Conservation (phyloP, 2,113 vertebrate species). For the Xenopus laevis region DNA sequence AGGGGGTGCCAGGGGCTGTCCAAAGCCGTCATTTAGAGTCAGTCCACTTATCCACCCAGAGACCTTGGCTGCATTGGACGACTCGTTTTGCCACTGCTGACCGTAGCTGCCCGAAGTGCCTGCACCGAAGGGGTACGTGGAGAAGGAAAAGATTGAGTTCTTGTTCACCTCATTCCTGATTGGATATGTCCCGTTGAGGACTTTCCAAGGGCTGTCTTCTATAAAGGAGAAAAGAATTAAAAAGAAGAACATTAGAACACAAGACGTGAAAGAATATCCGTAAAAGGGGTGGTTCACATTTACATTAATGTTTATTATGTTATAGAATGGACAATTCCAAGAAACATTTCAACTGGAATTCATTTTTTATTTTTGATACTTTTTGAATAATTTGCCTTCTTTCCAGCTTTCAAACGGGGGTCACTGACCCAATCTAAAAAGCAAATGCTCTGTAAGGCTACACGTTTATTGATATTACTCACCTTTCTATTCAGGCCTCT, state of each 20-base stretch:
- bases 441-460: no score
- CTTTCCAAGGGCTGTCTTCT: slow-evolving; percentile 64
- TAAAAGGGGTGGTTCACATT: no score
- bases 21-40: slow-evolving; percentile 57
- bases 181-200: slow-evolving; percentile 55
- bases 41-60: slow-evolving; percentile 58
- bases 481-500: no score
- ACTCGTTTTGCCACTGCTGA: slow-evolving; percentile 58
- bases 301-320: no score
- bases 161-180: slow-evolving; percentile 48
- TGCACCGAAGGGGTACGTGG: slow-evolving; percentile 47
- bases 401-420: no score
- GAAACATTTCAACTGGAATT: no score
- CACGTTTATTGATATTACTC: no score
- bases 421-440: no score
- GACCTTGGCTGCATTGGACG: slow-evolving; percentile 45
- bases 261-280: neutral
- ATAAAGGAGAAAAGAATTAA: slow-evolving; percentile 24
- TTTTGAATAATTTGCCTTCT: no score
- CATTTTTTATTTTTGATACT: no score
- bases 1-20: slow-evolving; percentile 62
- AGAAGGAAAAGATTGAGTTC: slow-evolving; percentile 51
- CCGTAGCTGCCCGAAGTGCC: slow-evolving; percentile 42
- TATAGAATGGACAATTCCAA: no score
- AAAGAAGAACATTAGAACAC: neutral